Base-by-base conservation (phyloP, 2,888 invertebrate species). In the Volucella inflata region DNA sequence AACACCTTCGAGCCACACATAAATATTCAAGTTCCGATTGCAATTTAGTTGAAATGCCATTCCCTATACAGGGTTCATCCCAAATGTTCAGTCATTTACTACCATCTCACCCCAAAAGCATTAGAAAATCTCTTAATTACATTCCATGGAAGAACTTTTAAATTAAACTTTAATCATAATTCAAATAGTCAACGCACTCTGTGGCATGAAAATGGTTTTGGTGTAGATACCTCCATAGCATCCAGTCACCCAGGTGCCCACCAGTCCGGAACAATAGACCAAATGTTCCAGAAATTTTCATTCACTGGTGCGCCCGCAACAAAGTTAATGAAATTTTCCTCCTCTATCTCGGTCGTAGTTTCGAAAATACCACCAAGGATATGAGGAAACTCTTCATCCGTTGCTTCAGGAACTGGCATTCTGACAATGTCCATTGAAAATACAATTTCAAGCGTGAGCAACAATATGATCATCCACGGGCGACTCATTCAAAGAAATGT, bases 141-240 rank as follows among this genome's bases (percentile, higher is more conserved):
- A 59, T 70, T 46, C 46, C 46, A 8, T 16, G 16, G 64, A 14
- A 53, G 11, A 70, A 59, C 57, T 59, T 70, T 59, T 36, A 59
- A 70, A 48, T 59, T 57, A 70, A 70, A 70, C 70, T 70, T 70
- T 70, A 46, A 36, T 36, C 46, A 70, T 59, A 59, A 70, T 59
- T 70, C 46, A 70, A 70, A 38, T 17, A 68, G 55, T 44, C 55
- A 68, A 68, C 68, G 68, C 55, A 44, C 44, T n/a, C 9, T 30
- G 30, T 30, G 30, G 30, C 30, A 30, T 4, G 30, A 30, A 30
- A 30, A 30, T 30, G 30, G 30, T 30, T 0, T 3, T 30, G 30
- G 17, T 16, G 12, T 50, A 40, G 38, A 16, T 50, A 16, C 10
- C 14, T 14, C 38, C 2, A 38, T 2, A 16, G 38, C 14, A 9